Base-by-base conservation (phyloP, 2,113 vertebrate species). In the Siniperca chuatsi region DNA sequence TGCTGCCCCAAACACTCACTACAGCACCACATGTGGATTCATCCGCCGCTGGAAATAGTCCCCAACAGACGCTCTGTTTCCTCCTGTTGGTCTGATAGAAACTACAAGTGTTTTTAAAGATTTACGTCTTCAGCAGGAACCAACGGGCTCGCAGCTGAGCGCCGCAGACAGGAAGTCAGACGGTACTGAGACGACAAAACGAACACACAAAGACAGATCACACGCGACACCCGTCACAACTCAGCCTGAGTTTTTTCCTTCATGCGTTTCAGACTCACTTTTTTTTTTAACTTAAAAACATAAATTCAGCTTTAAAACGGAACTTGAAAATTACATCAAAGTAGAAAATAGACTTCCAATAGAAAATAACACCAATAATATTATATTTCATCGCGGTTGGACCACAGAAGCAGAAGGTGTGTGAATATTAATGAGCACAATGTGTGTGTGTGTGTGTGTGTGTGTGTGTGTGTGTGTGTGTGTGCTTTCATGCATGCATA, bases 341-440 rank as follows among this genome's bases (percentile, higher is more conserved):
- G 29, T 16, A 25, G 23, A 37, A 62, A 11, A 21, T 13, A 61
- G 16, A n/a, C 25, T 1, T 35, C 18, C 15, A 21, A 5, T 0
- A 62, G 11, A 8, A 33, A 5, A 75, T 8, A 42, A 57, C 0
- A 16, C 35, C 35, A 37, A 4, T 5, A 5, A 37, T 37, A 37
- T 37, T 37, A 8, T 6, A 20, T 61, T 13, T 29, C 6, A 2
- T 5, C 0, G 13, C 1, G 5, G 13, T 8, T 10, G 16, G 20
- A 50, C 20, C 1, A 25, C 52, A 82, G 50, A 29, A n/a, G 54
- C 72, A 67, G 69, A 52, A 68, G 29, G 81, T 62, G 64, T 75
- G 75, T 87, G 66, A 79, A 78, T 71, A 75, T 88, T 82, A 70
- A 75, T 82, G 77, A 76, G 67, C 64, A 33, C 6, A 46, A 1